Conservation (phyloP, 1,140 invertebrate species). For the Drosophila repleta region DNA sequence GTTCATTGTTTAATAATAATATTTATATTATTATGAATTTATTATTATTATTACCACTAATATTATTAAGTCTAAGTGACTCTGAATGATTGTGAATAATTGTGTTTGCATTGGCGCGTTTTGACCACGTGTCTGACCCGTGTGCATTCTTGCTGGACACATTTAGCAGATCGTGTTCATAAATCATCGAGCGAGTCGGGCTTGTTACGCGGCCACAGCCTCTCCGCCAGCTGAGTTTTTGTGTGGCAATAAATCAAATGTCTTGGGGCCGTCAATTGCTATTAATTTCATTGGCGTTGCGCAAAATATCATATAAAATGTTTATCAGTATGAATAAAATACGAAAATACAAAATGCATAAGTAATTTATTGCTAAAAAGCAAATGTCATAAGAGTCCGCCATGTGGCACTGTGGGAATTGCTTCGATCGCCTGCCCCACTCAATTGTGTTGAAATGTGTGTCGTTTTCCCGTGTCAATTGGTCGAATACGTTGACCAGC, state of each 20-base stretch:
- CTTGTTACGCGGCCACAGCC: not conserved
- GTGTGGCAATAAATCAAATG: conserved; percentile 38
- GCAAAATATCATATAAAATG: conserved; percentile 27
- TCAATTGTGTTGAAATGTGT: conserved; percentile 32
- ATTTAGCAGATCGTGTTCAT: conserved; percentile 28
- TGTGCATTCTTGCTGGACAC: conserved; percentile 31
- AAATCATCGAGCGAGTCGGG: conserved; percentile 26
- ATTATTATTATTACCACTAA: too few species aligned
- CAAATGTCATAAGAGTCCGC: conserved; percentile 39
- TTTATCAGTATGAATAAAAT: conserved; percentile 25
- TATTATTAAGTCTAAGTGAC: too few species aligned
- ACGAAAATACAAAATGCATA: conserved; percentile 37
- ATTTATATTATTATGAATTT: too few species aligned
- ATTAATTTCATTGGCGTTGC: conserved; percentile 33
- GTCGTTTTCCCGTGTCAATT: conserved; percentile 7
- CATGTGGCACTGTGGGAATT: conserved; percentile 37
- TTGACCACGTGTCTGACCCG: conserved; percentile 12
- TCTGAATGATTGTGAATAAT: too few species aligned
- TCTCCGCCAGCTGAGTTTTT: conserved; percentile 6
- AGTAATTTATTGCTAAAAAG: conserved; percentile 46
- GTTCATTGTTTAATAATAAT: too few species aligned
- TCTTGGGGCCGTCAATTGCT: conserved; percentile 34
- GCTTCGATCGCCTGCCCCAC: conserved; percentile 6
- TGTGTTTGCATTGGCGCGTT: not conserved
- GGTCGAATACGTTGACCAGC: conserved; percentile 14